Evolutionary conservation across 1,140 invertebrate species (phyloP), one percentile per base, ranked within the genome.

Genomic region (Chrysopa pallens): DNA sequence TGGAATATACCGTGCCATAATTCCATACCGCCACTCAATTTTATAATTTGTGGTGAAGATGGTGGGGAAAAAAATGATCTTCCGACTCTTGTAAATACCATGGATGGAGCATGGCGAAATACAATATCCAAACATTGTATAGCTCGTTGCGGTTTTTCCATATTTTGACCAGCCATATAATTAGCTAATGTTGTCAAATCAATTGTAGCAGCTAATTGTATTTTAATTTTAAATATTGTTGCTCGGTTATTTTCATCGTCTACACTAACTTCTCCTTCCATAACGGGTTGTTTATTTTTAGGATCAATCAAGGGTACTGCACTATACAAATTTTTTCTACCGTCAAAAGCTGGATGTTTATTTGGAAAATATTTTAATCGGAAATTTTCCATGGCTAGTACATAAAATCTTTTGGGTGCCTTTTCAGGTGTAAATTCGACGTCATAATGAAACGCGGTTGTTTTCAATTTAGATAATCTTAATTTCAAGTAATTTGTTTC

Each of bases 71-170:
- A 67, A 36, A 60, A 66, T 6, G 61, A 64, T 15, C 63, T 50
- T 9, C 65, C 64, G 2, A 56, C 56, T n/a, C 39, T 40, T n/a
- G 61, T 56, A 44, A 63, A 66, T 5, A 46, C 50, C 23, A 59
- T 51, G 7, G 66, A 40, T 17, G 64, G 67, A 9, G 58, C 70
- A 48, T 78, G 74, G 41, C 78, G 67, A 46, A 94, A 66, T 36
- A 92, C 78, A 1, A 94, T 74, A 58, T 94, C 88, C 2, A 94
- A 55, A 39, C 78, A 84, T 60, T 84, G 80, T 8, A 85, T 57
- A 1, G 71, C 69, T 31, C 78, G 74, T 52, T 75, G 73, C 5
- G 85, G 80, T 27, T 42, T 33, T 11, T n/a, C 27, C 8, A 43
- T 44, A 9, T 29, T n/a, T 40, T 6, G 27, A 42, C 13, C 4